Evolutionary conservation across 2,113 vertebrate genomes (phyloP).

Genomic region (Syrmaticus mikado): DNA sequence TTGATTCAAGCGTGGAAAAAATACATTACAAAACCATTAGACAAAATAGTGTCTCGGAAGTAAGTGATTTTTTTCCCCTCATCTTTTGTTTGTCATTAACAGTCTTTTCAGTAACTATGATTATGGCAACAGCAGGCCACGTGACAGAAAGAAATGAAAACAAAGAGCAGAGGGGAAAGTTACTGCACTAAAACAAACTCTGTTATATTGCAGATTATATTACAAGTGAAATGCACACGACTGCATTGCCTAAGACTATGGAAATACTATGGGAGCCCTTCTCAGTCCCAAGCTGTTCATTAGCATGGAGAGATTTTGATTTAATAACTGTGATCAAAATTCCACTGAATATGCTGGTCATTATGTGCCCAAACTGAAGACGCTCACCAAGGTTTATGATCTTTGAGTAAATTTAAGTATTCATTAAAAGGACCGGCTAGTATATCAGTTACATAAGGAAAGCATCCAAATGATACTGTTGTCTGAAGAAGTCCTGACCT

Average conservation of each 20-base stretch:
- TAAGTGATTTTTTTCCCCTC: not conserved
- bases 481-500: constrained; percentile 60
- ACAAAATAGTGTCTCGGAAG: not conserved
- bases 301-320: constrained; percentile 57
- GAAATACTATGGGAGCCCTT: not conserved
- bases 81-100: constrained; percentile 57
- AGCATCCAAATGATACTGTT: constrained; percentile 52
- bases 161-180: constrained; percentile 42
- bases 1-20: not conserved
- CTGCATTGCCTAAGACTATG: not conserved
- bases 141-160: constrained; percentile 57
- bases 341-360: constrained; percentile 37
- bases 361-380: constrained; percentile 55
- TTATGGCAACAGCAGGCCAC: not conserved
- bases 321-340: constrained; percentile 68
- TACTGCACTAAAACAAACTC: constrained; percentile 67
- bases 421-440: constrained; percentile 47
- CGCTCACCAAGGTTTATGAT: constrained; percentile 61
- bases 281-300: constrained; percentile 21
- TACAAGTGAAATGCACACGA: constrained; percentile 54
- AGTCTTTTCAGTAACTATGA: constrained; percentile 30
- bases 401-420: constrained; percentile 64
- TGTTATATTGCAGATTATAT: constrained; percentile 61
- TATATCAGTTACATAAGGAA: constrained; percentile 44
- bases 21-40: constrained; percentile 10